phyloP scores from a whole-genome alignment of 2,113 vertebrate species.

The Megatriorchis doriae region DNA sequence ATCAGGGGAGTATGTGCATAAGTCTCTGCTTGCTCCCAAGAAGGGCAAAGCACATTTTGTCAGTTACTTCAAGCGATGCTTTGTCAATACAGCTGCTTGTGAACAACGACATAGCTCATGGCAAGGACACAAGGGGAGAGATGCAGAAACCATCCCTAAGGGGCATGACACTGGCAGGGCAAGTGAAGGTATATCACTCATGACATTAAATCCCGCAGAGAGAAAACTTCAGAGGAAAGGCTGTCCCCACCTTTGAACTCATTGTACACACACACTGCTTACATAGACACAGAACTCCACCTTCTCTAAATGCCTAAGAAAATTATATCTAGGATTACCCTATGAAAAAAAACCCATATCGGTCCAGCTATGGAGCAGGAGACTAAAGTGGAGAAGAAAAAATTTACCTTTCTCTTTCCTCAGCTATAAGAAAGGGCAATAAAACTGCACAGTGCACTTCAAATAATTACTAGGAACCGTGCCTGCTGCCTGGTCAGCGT shows the following conservation, averaged over 20 bases:
- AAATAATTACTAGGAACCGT: not conserved
- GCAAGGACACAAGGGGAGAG: not conserved
- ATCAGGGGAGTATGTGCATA: not conserved
- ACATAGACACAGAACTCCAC: fast-evolving
- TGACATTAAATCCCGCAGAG: not conserved
- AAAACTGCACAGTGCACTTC: not conserved
- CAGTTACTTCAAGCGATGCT: not conserved
- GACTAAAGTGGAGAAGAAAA: not conserved
- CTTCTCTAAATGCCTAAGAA: not conserved
- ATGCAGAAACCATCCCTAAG: not conserved
- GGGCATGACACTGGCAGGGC: not conserved
- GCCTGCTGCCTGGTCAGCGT: not conserved
- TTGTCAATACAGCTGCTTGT: not conserved
- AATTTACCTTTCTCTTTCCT: not conserved
- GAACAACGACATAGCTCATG: not conserved
- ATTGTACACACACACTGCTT: not conserved
- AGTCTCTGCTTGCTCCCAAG: not conserved
- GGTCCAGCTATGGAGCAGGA: not conserved
- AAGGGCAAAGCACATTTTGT: not conserved
- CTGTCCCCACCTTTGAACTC: not conserved
- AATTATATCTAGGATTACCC: not conserved
- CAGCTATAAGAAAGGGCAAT: not conserved
- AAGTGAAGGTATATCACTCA: not conserved
- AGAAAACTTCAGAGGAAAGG: not conserved
- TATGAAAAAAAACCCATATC: not conserved